phyloP scores from a whole-genome alignment of 30 jellyfish, hydroid and myxozoan species.

The Sanderia malayensis region DNA sequence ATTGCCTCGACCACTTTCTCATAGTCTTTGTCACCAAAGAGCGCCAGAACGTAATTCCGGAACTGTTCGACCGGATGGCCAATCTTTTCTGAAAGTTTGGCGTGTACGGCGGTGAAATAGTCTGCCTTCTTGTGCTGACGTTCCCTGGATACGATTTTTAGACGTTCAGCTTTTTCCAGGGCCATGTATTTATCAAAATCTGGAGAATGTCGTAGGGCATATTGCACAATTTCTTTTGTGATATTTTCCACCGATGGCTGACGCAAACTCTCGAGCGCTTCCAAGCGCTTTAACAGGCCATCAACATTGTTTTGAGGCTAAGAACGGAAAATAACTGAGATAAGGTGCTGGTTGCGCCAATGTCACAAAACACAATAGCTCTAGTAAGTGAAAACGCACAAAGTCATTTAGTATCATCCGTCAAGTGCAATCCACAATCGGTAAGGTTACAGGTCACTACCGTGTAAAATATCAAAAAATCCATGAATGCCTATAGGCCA shows the following conservation, averaged over 20 bases:
- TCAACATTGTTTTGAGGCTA: constrained; percentile 2
- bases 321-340: not conserved
- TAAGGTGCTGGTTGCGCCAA: not conserved
- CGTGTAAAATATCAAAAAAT: not conserved
- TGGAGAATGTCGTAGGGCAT: not conserved
- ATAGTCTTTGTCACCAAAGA: not conserved
- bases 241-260: not conserved
- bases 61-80: not conserved
- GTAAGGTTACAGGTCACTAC: not conserved
- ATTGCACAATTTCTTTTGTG: not conserved
- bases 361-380: not conserved
- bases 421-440: not conserved
- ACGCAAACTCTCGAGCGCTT: not conserved
- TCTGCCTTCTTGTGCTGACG: not conserved
- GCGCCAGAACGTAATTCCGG: not conserved
- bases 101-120: not conserved
- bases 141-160: not conserved
- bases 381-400: not conserved
- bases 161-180: not conserved
- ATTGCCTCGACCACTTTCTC: not conserved
- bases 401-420: not conserved
- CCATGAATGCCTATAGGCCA: not conserved
- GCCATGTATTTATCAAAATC: not conserved
- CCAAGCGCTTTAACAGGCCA: not conserved
- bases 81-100: not conserved